Evolutionary conservation across 2,797 vertebrate species (phyloP), one percentile per base, ranked within the genome.

Genomic region (Sebastes hopkinsi): DNA sequence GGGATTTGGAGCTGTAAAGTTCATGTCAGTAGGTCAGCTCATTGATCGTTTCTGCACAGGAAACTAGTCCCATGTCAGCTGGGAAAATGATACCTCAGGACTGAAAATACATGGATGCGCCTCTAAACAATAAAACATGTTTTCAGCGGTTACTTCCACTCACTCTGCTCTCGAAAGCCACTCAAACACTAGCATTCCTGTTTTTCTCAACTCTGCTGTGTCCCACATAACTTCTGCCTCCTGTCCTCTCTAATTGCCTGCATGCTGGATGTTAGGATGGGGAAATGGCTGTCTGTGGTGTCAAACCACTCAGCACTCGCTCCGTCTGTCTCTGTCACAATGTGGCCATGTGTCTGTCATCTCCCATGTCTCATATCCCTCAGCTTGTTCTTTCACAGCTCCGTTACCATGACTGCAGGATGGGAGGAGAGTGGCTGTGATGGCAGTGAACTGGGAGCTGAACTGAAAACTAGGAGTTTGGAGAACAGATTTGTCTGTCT

Each of bases 321-420:
- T 88, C 89, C 83, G 84, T 93, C 87, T 92, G 88, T 90, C 90
- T 88, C 84, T 80, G 89, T 88, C 92, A 92, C 92, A 93, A 87
- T 92, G 91, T 90, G 88, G 92, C 92, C 92, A 92, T 92, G 92
- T 92, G 92, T 92, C 91, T 91, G 87, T 94, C 92, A 90, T 93
- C 87, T 90, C 82, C 73, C 83, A 70, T 87, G 83, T 85, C 76
- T 92, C 89, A 88, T 90, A 85, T 87, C 92, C 88, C 90, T 88
- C 86, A 60, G 87, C 88, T 88, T 90, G 90, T 93, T 92, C 89
- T 90, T 93, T 94, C 92, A 92, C 92, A 92, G 90, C 92, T 93
- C 94, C 1, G 93, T 94, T 95, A 92, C 93, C 94, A 95, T 95
- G 93, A 94, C 94, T 86, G 94, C 94, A 89, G 81, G 72, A 86